Base-by-base conservation (phyloP, 2,888 invertebrate species). In the Tipula confusa region DNA sequence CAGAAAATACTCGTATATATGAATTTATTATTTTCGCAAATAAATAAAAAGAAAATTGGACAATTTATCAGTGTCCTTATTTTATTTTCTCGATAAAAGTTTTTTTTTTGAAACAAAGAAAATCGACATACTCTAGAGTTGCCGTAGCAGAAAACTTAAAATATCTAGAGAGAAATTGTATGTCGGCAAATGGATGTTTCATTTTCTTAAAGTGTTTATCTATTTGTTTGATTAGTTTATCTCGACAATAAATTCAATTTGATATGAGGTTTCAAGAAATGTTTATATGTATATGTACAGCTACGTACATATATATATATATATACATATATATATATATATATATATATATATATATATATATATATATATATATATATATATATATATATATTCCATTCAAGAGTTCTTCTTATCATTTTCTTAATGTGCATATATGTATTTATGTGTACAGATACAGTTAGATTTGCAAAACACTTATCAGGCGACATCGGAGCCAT, bases 221-320 rank as follows among this genome's bases (percentile, higher is more conserved):
- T 64, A 64, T 64, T 64, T 64, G 64, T 64, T 64, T 64, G 64
- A 64, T 24, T 64, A 64, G 18, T 64, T 64, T 64, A 64, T 64
- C 64, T 64, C 18, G 64, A 64, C 64, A 64, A 64, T 64, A 64
- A 64, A 64, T 64, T 64, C 64, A 64, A 64, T 64, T 64, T 18
- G 64, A 64, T 64, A 64, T 64, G 24, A n/a, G 64, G 64, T 64
- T 24, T 64, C 43, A n/a, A n/a, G 15, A 43, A 43, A 43, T 36
- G 3, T 36, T 5, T 38, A n/a, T 43, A 33, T 33, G 33, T 33
- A 33, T 6, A 31, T 11, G 33, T 33, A n/a, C n/a, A n/a, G n/a
- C n/a, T n/a, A n/a, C n/a, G n/a, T n/a, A n/a, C n/a, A n/a, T n/a
- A n/a, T n/a, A 33, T 33, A 2, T n/a, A n/a, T n/a, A n/a, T n/a